phyloP scores from a whole-genome alignment of 2,888 invertebrate species.

The Platycheirus albimanus region DNA sequence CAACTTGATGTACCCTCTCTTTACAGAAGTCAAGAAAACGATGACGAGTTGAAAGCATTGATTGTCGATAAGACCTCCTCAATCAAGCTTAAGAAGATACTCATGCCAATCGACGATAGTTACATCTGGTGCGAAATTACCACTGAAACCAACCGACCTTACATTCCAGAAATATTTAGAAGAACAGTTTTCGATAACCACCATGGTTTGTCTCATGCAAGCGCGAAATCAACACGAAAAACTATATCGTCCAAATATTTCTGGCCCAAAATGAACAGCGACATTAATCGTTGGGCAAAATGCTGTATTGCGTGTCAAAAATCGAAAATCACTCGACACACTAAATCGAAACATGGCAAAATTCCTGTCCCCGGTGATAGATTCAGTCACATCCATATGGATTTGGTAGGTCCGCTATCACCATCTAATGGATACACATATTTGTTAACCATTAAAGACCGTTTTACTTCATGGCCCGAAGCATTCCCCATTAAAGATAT shows the following conservation, averaged over 20 bases:
- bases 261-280: background rate
- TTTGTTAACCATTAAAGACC: background rate
- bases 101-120: conserved; percentile 2
- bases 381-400: background rate
- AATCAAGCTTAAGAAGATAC: conserved; percentile 7
- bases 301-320: conserved; percentile 2
- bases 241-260: too few relatives aligned
- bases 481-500: conserved; percentile 11
- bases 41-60: background rate
- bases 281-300: conserved; percentile 10
- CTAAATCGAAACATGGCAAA: conserved; percentile 2
- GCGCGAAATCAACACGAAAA: conserved; percentile 1
- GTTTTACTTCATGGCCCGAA: conserved; percentile 2
- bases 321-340: background rate
- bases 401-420: conserved; percentile 2
- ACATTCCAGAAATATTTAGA: conserved; percentile 1
- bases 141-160: background rate
- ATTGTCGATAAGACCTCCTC: conserved; percentile 1
- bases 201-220: conserved; percentile 1
- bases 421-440: conserved; percentile 2
- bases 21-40: conserved; percentile 6
- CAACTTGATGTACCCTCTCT: background rate
- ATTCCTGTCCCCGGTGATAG: background rate
- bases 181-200: background rate
- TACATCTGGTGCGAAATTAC: conserved; percentile 7